These are phyloP conservation scores for Teinopalpus imperialis DNA, from an alignment of 2,888 invertebrate genomes.

Conservation along the genomic window DNA sequence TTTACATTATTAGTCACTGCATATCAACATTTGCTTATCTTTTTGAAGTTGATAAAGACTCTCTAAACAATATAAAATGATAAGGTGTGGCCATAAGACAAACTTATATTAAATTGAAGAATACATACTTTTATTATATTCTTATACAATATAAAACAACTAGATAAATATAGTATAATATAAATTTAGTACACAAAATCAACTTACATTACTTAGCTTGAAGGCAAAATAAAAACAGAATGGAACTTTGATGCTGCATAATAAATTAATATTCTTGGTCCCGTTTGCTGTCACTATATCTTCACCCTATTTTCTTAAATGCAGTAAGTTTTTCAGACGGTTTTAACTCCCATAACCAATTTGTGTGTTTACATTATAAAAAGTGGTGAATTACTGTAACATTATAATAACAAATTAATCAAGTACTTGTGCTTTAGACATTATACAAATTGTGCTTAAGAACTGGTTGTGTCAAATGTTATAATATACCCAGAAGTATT, in stretches of 20 bases:
- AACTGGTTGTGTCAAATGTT: slow-evolving; percentile 25
- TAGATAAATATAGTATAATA: slow-evolving; percentile 46
- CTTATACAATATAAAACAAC: slow-evolving; percentile 59
- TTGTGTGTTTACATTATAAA: slow-evolving; percentile 1
- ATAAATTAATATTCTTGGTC: slow-evolving; percentile 41
- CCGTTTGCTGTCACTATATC: slow-evolving; percentile 30
- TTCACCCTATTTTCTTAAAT: slow-evolving; percentile 24
- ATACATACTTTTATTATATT: slow-evolving; percentile 58
- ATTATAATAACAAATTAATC: slow-evolving; percentile 13
- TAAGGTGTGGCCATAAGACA: not conserved
- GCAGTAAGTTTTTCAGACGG: slow-evolving; percentile 31
- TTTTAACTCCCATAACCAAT: slow-evolving; percentile 10
- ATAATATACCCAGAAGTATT: slow-evolving; percentile 30
- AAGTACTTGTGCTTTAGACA: slow-evolving; percentile 22
- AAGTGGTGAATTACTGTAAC: slow-evolving; percentile 1
- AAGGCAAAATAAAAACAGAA: slow-evolving; percentile 33
- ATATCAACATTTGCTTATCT: slow-evolving; percentile 13
- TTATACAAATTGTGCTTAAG: slow-evolving; percentile 36
- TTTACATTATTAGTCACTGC: no score
- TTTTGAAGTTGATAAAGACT: slow-evolving; percentile 14
- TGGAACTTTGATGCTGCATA: slow-evolving; percentile 34
- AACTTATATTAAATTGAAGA: no score
- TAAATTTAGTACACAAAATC: slow-evolving; percentile 44
- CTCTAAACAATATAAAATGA: not conserved
- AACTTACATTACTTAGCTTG: slow-evolving; percentile 33